Evolutionary conservation across 2,888 invertebrate species (phyloP), one percentile per base, ranked within the genome.

Genomic region (Malachius bipustulatus): DNA sequence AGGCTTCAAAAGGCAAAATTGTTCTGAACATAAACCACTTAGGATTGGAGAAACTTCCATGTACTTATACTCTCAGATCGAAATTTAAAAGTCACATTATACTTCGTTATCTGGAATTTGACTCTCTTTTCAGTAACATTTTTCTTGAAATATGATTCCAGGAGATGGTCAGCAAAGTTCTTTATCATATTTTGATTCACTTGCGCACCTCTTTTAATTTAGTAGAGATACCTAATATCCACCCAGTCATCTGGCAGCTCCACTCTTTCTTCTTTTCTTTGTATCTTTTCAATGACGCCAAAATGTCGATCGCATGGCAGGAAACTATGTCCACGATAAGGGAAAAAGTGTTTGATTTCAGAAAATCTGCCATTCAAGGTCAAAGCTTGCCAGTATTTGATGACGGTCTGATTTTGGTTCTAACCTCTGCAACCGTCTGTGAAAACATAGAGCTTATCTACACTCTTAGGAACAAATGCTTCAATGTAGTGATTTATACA

Each of bases 351-450:
- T 14, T 31, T 9, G 9, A 31, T 31, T 31, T 4, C 13, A 4
- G 9, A 9, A 31, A 31, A 31, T 14, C 10, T 31, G 9, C 13
- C 10, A 14, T 13, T 13, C 31, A 31, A 14, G 15, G 13, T 14
- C 31, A 31, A 11, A 31, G 9, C 13, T 15, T 31, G 31, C 31
- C 14, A 31, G 13, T 11, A 31, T 13, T 31, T 31, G 9, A 31
- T 9, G 8, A 31, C 13, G 13, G 9, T 31, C 15, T 31, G 31
- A 10, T 31, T 31, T 8, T 31, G 11, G 10, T 31, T 31, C 10
- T 31, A 15, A 14, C 31, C 31, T 31, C 31, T 31, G 31, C 14
- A 31, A 14, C 14, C 31, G 15, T 31, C 31, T 4, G 31, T 31
- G 14, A 10, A 31, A 9, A 31, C 14, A 10, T 31, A 12, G 8